phyloP scores from a whole-genome alignment of 1,140 invertebrate species.

The Hyposmocoma kahamanoa region DNA sequence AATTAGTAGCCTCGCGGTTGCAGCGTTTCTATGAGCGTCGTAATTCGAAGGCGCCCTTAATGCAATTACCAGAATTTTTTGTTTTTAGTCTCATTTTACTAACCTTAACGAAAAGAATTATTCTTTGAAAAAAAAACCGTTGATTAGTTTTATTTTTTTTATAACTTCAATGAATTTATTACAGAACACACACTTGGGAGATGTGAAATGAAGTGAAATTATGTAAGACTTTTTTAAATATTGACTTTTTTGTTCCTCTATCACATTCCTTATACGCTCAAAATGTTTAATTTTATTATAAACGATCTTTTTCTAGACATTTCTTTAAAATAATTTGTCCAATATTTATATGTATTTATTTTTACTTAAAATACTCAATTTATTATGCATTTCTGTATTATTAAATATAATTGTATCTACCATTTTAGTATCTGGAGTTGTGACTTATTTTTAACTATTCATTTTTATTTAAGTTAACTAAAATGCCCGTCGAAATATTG shows the following conservation, averaged over 20 bases:
- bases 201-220: neutral
- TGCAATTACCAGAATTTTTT: neutral
- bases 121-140: neutral
- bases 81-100: neutral
- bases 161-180: neutral
- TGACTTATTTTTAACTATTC: neutral
- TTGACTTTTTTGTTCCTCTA: neutral
- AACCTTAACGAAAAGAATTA: too few relatives aligned
- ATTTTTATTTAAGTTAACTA: neutral
- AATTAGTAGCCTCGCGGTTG: too few relatives aligned
- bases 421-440: neutral
- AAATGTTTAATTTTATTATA: neutral
- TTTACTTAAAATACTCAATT: slow-evolving; percentile 1
- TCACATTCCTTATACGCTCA: slow-evolving; percentile 1
- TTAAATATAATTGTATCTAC: neutral
- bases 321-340: neutral
- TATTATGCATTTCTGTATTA: neutral
- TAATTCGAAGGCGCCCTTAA: too few relatives aligned
- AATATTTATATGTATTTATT: neutral
- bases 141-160: neutral
- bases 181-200: too few relatives aligned
- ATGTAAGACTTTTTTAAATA: neutral
- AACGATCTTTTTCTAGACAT: neutral
- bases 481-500: too few relatives aligned
- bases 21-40: too few relatives aligned